Evolutionary conservation across 2,888 invertebrate genomes (phyloP), one percentile per base, ranked within the genome.

Genomic region (Megalurothrips usitatus): DNA sequence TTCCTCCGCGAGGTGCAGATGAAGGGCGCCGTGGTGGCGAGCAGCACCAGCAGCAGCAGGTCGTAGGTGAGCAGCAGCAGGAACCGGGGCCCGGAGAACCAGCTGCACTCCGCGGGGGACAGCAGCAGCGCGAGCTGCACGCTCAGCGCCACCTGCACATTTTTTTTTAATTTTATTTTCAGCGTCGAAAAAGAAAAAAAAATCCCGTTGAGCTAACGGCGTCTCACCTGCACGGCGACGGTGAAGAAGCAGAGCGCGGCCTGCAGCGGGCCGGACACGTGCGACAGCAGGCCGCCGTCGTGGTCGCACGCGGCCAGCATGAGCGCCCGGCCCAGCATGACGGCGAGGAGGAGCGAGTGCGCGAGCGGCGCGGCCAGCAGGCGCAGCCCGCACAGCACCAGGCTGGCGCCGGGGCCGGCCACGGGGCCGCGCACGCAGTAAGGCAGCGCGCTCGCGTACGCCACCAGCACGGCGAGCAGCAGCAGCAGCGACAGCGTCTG

Each of bases 241-340:
- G 92, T 91, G 84, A 92, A 92, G 79, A 92, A 88, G 81, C 90
- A 89, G 84, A 93, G 89, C 23, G 91, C 88, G 0, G 91, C 88
- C 85, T 93, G 93, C 11, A 93, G 89, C 75, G 92, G 91, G 6
- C 93, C 93, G 83, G 92, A 92, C 12, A 93, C 90, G 84, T 93
- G 93, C 8, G 92, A 91, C 83, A 92, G 89, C 83, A 93, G 92
- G 0, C 92, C 91, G 0, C 91, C 91, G 82, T 92, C 92, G 82
- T 90, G 84, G 83, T 87, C 92, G 79, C 92, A 91, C 1, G 92
- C 92, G 0, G 92, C 91, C 79, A 93, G 86, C 86, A 93, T 90
- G 10, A 93, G 88, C 1, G 91, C 89, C 23, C 93, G 88, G 14
- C 92, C 90, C 11, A 93, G 87, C 84, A 93, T 87, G 48, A 92